phyloP scores from a whole-genome alignment of 2,113 vertebrate genomes.

The Hucho hucho region DNA sequence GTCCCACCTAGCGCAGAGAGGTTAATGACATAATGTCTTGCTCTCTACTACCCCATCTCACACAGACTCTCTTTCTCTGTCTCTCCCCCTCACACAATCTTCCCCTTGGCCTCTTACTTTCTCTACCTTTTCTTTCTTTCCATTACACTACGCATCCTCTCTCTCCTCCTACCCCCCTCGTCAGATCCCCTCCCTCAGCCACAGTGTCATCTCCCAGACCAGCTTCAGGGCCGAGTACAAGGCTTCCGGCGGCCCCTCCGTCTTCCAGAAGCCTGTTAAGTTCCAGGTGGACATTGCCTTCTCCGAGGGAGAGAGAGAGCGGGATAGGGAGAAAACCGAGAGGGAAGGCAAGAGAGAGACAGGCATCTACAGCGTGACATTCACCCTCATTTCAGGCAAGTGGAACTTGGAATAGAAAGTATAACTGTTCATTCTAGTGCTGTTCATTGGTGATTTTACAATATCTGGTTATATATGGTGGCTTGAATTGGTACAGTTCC shows the following conservation, averaged over 20 bases:
- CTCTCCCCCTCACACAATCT: no score
- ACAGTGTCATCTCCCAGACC: conserved; percentile 92
- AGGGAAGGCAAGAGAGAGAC: conserved; percentile 80
- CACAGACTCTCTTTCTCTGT: conserved; percentile 68
- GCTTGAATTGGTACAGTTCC: not conserved
- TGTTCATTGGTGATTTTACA: no score
- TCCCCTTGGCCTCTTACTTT: no score
- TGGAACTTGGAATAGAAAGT: not conserved
- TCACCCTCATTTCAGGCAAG: conserved; percentile 88
- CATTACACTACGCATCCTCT: conserved; percentile 67
- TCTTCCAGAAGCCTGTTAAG: conserved; percentile 94
- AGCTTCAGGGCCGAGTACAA: conserved; percentile 93
- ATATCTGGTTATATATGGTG: not conserved
- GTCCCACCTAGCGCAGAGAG: no score
- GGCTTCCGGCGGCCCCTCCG: conserved; percentile 86
- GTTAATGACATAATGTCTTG: no score
- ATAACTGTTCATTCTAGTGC: not conserved
- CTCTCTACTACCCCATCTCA: not conserved
- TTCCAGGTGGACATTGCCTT: conserved; percentile 93
- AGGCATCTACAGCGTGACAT: conserved; percentile 91
- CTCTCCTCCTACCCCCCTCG: conserved; percentile 9
- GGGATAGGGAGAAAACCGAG: conserved; percentile 75
- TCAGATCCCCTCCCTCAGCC: conserved; percentile 92
- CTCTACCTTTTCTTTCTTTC: conserved; percentile 53
- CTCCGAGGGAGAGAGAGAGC: conserved; percentile 82